Evolutionary conservation across 1,140 invertebrate genomes (phyloP).

Genomic region (Andricus grossulariae): DNA sequence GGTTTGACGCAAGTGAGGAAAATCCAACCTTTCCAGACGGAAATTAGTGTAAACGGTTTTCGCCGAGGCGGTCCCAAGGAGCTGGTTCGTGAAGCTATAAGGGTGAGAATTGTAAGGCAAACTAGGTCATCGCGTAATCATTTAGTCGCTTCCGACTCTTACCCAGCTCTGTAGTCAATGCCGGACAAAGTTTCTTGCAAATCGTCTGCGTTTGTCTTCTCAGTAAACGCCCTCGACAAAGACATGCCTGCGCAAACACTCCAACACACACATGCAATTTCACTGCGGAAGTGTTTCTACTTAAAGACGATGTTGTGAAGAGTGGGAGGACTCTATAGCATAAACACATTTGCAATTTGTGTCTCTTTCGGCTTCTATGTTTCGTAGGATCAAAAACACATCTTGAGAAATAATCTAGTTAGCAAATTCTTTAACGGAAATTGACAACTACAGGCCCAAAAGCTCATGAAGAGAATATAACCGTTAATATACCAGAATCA

Average conservation of each 20-base stretch:
- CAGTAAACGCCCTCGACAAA: constrained; percentile 10
- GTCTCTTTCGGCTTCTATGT: not conserved
- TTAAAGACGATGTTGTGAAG: not conserved
- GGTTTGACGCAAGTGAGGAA: constrained; percentile 3
- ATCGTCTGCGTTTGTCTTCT: constrained; percentile 18
- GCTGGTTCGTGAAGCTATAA: not conserved
- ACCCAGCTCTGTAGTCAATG: constrained; percentile 17
- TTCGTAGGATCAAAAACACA: too few relatives aligned
- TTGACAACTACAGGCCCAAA: too few relatives aligned
- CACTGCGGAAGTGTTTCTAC: not conserved
- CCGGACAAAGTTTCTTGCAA: constrained; percentile 20
- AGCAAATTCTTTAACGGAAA: too few relatives aligned
- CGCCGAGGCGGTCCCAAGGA: not conserved
- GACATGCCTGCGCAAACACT: constrained; percentile 3
- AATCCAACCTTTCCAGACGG: constrained; percentile 18
- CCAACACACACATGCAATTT: not conserved
- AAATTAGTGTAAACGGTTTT: constrained; percentile 26
- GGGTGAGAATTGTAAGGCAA: constrained; percentile 23
- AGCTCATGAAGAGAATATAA: too few relatives aligned
- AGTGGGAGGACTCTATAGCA: not conserved
- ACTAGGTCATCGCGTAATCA: constrained; percentile 26
- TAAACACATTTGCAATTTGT: not conserved
- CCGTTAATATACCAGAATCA: too few relatives aligned
- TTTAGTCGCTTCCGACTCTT: constrained; percentile 29
- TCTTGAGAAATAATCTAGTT: too few relatives aligned